Conservation (phyloP, 2,888 invertebrate genomes). For the Acronicta psi region DNA sequence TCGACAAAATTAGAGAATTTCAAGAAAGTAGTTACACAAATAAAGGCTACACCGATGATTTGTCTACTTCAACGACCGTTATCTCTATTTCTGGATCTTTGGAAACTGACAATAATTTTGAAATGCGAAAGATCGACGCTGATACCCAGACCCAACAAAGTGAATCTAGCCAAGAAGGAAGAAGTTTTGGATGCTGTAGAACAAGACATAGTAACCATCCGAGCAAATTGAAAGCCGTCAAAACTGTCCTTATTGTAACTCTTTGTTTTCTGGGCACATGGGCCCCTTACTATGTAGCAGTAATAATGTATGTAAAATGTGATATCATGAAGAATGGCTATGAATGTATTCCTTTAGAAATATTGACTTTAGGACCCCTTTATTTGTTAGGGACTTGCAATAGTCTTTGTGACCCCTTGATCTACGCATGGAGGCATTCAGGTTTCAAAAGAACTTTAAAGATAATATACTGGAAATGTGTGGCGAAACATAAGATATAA, state of each 20-base stretch:
- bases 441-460: conserved; percentile 86
- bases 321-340: conserved; percentile 75
- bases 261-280: conserved; percentile 89
- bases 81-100: conserved; percentile 56
- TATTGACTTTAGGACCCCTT: conserved; percentile 88
- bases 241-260: conserved; percentile 88
- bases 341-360: conserved; percentile 82
- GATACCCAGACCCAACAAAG: conserved; percentile 34
- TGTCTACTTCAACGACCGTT: conserved; percentile 59
- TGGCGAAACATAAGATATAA: conserved; percentile 57
- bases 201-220: conserved; percentile 59
- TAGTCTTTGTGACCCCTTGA: conserved; percentile 89
- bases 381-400: conserved; percentile 88
- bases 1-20: conserved; percentile 81
- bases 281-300: conserved; percentile 89
- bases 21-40: conserved; percentile 67
- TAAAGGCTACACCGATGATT: conserved; percentile 69
- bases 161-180: conserved; percentile 24
- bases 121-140: conserved; percentile 41
- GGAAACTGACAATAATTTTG: conserved; percentile 22
- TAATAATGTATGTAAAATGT: conserved; percentile 85
- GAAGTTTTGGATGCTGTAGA: conserved; percentile 32
- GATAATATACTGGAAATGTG: conserved; percentile 72
- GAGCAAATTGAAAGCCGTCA: conserved; percentile 89
- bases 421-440: conserved; percentile 91